phyloP scores from a whole-genome alignment of 1,140 invertebrate species.

The Holcopasites calliopsidis region DNA sequence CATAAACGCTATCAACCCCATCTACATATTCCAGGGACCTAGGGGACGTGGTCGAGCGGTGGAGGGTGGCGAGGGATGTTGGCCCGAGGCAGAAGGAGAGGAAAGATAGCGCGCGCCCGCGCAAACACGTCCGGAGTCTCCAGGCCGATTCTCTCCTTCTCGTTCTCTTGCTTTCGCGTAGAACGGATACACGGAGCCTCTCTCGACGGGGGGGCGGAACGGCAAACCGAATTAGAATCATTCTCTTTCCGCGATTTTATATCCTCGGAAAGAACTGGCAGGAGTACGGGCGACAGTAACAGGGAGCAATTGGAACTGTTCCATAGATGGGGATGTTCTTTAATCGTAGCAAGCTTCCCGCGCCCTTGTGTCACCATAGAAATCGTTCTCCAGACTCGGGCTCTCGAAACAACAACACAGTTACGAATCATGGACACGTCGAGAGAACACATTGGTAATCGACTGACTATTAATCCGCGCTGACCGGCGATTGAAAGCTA shows the following conservation, averaged over 20 bases:
- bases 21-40: slow-evolving; percentile 68
- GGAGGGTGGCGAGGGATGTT: background rate
- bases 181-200: slow-evolving; percentile 10
- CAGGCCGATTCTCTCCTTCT: background rate
- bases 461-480: slow-evolving; percentile 32
- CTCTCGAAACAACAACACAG: background rate
- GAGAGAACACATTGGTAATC: background rate
- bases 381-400: background rate
- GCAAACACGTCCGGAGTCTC: slow-evolving; percentile 33
- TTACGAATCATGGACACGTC: background rate
- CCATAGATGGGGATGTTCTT: background rate
- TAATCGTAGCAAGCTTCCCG: no score
- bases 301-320: slow-evolving; percentile 17
- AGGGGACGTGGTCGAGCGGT: background rate
- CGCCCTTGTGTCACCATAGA: background rate
- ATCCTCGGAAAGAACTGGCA: background rate
- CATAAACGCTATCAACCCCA: slow-evolving; percentile 75
- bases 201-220: background rate
- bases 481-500: slow-evolving; percentile 15
- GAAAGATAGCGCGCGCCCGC: slow-evolving; percentile 45
- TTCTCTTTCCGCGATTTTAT: slow-evolving; percentile 19
- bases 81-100: slow-evolving; percentile 21
- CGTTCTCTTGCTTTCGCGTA: background rate
- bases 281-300: no score
- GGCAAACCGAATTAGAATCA: slow-evolving; percentile 23